Evolutionary conservation across 2,888 invertebrate species (phyloP), one percentile per base, ranked within the genome.

Genomic region (Apantesis nais): DNA sequence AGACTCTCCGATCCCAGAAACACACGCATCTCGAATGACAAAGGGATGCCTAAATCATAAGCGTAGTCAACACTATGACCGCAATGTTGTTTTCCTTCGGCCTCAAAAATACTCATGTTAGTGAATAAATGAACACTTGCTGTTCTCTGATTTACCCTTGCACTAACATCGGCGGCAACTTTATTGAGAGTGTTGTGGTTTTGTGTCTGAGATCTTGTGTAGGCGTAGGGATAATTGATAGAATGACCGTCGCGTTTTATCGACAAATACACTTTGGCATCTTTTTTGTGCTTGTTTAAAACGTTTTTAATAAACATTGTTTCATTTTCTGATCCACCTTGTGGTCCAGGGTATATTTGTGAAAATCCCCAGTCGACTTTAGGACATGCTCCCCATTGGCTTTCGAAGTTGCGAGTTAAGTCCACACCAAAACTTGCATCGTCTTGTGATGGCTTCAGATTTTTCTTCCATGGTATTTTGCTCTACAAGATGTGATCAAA

Each of bases 231-330:
- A 83, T 96, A 97, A 22, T 96, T 86, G 60, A 97, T 84, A 41
- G 95, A 95, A 74, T 96, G 95, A 1, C 97, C 97, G 80, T 96
- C 97, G 8, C 97, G 96, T 86, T 97, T 97, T 41, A 98, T 88
- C 0, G 97, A 96, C 58, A 98, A 80, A 86, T 97, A 98, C 67
- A 97, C 93, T 81, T 96, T 96, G 16, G 96, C 86, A 4, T 92
- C 84, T 1, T 90, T 85, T 39, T 93, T 92, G 62, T 96, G 87
- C 11, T 93, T 90, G 16, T 92, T 77, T 68, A 97, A 85, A 64
- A 96, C 93, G 68, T 96, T 92, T 11, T 95, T 92, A 14, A 97
- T 89, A 78, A 96, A 95, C 11, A 83, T 78, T 0, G 96, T 96
- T 90, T 97, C 98, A 0, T 95, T 95, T 86, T 97, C 97, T 0